Conservation (phyloP, 2,888 invertebrate species). For the Nebria salina region DNA sequence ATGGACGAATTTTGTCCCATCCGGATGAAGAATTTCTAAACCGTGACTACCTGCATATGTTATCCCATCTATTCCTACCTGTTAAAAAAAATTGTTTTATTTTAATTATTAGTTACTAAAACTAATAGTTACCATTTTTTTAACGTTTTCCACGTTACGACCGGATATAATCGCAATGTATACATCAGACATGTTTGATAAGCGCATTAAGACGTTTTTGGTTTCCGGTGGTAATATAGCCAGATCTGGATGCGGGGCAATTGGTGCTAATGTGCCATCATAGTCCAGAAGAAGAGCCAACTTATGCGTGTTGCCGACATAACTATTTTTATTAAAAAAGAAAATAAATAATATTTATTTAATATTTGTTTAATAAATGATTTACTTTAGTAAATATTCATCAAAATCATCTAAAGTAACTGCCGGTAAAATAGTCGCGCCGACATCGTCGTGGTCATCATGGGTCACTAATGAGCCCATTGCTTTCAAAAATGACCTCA, state of each 20-base stretch:
- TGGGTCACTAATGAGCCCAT: slow-evolving; percentile 80
- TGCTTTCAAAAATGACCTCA: slow-evolving; percentile 85
- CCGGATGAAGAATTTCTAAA: slow-evolving; percentile 87
- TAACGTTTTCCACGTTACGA: slow-evolving; percentile 86
- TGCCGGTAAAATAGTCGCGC: slow-evolving; percentile 87
- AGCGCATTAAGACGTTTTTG: slow-evolving; percentile 81
- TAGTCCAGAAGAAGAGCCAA: slow-evolving; percentile 85
- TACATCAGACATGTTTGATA: slow-evolving; percentile 86
- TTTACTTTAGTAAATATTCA: slow-evolving; percentile 86
- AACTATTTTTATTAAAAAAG: slow-evolving; percentile 64
- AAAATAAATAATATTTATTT: background rate
- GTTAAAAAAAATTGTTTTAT: slow-evolving; percentile 48
- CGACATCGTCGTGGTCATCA: slow-evolving; percentile 82
- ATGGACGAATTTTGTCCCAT: slow-evolving; percentile 89
- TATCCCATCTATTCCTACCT: slow-evolving; percentile 88
- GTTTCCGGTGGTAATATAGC: slow-evolving; percentile 88
- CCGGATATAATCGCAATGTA: slow-evolving; percentile 90
- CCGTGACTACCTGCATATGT: slow-evolving; percentile 93
- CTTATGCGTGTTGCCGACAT: slow-evolving; percentile 87
- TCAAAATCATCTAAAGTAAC: slow-evolving; percentile 92
- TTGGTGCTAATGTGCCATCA: slow-evolving; percentile 88
- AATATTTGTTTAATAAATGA: slow-evolving; percentile 48
- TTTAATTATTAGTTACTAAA: background rate
- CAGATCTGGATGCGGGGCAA: slow-evolving; percentile 89
- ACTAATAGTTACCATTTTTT: slow-evolving; percentile 73